Percentiles rank a stretch among this genome's conserved stretches.
These are phyloP conservation scores for Psittacula echo DNA, from an alignment of 2,797 vertebrate genomes.

Conservation along the genomic window DNA sequence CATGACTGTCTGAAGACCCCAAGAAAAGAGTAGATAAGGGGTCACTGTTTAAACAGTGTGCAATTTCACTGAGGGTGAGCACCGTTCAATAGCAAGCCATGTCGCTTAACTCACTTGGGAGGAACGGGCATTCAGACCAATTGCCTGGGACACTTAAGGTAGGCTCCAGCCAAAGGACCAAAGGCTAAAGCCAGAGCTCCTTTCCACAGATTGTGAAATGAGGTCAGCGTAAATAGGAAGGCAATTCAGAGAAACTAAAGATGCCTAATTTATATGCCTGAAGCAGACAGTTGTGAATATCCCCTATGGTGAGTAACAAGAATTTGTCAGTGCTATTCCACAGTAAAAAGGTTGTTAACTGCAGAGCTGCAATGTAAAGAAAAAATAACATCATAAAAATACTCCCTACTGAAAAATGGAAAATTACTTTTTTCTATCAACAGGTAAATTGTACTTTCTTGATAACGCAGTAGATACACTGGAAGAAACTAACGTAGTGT, in stretches of 20 bases:
- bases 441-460: background rate
- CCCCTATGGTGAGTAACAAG: constrained; percentile 37
- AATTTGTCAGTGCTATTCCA: constrained; percentile 17
- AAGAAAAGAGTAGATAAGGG: background rate
- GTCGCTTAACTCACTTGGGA: background rate
- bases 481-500: background rate
- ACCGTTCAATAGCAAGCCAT: background rate
- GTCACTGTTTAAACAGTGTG: background rate
- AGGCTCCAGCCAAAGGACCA: background rate
- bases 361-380: background rate
- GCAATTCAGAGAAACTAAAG: constrained; percentile 12
- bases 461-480: background rate
- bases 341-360: constrained; percentile 32
- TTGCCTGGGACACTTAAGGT: background rate
- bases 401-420: constrained; percentile 17
- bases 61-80: background rate
- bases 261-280: constrained; percentile 41
- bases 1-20: background rate
- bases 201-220: background rate
- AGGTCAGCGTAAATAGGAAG: constrained; percentile 16
- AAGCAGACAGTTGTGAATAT: constrained; percentile 39
- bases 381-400: constrained; percentile 57
- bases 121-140: background rate
- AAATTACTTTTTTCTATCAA: constrained; percentile 30
- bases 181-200: background rate